Base-by-base conservation (phyloP, 2,888 invertebrate genomes). In the Andrena flavipes region DNA sequence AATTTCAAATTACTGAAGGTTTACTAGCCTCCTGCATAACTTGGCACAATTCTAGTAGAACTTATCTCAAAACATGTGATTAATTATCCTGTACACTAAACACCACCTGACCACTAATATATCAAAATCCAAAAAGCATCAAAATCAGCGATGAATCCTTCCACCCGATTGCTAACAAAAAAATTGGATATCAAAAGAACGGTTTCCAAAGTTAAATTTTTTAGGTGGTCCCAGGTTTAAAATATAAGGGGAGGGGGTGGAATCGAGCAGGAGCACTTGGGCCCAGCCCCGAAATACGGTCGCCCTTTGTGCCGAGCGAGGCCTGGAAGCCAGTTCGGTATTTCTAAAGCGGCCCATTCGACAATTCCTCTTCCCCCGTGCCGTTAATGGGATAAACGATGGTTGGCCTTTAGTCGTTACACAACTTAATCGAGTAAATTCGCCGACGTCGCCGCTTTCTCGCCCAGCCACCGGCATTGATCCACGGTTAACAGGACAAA, bases 361-460 rank as follows among this genome's bases (percentile, higher is more conserved):
- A 76, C 86, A 81, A 83, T 85, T 87, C 78, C 59, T 72, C 56
- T 76, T 68, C 65, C 60, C 42, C 84, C 67, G 80, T 80, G 70
- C 82, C 81, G 80, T 84, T 90, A 90, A 90, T 90, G 84, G 87
- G 87, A 87, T 87, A 88, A 87, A 90, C 71, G 87, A 80, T 84
- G 85, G 82, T 85, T 88, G 87, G 82, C 88, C 88, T 87, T 89
- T 89, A 89, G 90, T 88, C 89, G 88, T 89, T 89, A 87, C 88
- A 90, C 88, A 87, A 89, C 85, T 90, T 87, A 88, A 90, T 91
- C 90, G 88, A 86, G 75, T 81, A 86, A 84, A 83, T 80, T 86
- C 81, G 73, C 82, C 80, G 42, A 42, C 63, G 48, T 74, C 42
- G 20, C n/a, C 70, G 69, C 42, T 67, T 80, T 72, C 77, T 79